Conservation (phyloP, 2,888 invertebrate genomes). For the Melinaea menophilus region DNA sequence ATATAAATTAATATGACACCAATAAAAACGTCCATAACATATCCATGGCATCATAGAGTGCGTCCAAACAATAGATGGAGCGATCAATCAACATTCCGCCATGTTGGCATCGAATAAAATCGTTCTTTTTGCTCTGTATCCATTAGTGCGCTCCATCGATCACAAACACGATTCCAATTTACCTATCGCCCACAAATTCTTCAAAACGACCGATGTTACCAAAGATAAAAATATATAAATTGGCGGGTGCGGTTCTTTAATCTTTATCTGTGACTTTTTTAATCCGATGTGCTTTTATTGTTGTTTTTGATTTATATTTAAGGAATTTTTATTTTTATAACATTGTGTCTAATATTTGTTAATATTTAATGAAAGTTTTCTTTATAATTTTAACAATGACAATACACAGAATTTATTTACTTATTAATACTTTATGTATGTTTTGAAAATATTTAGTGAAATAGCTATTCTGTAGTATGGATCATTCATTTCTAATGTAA, state of each 20-base stretch:
- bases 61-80: slow-evolving; percentile 29
- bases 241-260: slow-evolving; percentile 30
- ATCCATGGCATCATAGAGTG: not conserved
- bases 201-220: slow-evolving; percentile 55
- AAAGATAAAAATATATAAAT: slow-evolving; percentile 58
- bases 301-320: too few species aligned
- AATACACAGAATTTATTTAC: too few species aligned
- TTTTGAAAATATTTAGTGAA: too few species aligned
- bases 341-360: too few species aligned
- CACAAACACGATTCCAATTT: slow-evolving; percentile 72
- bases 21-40: slow-evolving; percentile 2
- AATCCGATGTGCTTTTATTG: not conserved
- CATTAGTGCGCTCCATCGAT: slow-evolving; percentile 54
- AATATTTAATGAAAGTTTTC: too few species aligned
- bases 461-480: too few species aligned
- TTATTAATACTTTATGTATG: too few species aligned
- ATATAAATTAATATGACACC: slow-evolving; percentile 3
- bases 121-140: slow-evolving; percentile 38
- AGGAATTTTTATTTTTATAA: too few species aligned
- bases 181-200: slow-evolving; percentile 73
- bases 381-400: too few species aligned
- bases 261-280: slow-evolving; percentile 13
- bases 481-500: too few species aligned
- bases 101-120: slow-evolving; percentile 49
- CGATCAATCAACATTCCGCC: slow-evolving; percentile 43